A percentile compares a stretch with the other conserved stretches of the same genome.
phyloP scores from a whole-genome alignment of 2,888 invertebrate genomes.

The Temnothorax ravouxi region DNA sequence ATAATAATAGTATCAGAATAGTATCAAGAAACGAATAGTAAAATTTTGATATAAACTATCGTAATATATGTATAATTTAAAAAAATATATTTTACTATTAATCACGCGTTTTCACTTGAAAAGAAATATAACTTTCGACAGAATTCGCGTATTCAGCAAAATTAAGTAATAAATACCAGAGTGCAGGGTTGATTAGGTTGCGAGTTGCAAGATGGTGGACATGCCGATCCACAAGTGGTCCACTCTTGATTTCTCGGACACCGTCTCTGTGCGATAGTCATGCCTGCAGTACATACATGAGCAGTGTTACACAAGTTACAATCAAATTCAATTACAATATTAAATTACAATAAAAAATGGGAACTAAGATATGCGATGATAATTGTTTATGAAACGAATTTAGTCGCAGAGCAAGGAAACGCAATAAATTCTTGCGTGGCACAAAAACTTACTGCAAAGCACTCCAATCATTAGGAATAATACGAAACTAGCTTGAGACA shows the following conservation, averaged over 20 bases:
- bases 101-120: neutral
- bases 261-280: neutral
- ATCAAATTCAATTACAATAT: neutral
- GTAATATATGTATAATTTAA: neutral
- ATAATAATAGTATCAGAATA: neutral
- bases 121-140: neutral
- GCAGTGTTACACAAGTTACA: neutral
- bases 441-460: conserved; percentile 22
- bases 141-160: conserved; percentile 38
- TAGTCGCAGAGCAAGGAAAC: neutral
- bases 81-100: neutral
- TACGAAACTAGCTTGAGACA: conserved; percentile 22
- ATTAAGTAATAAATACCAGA: conserved; percentile 23
- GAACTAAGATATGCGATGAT: neutral
- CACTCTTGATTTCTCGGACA: conserved; percentile 21
- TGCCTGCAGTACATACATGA: neutral
- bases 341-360: neutral
- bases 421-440: neutral
- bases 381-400: neutral
- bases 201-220: conserved; percentile 36
- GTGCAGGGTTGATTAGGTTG: neutral
- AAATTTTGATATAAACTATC: neutral
- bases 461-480: conserved; percentile 27
- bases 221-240: conserved; percentile 54
- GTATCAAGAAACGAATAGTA: neutral